A percentile compares a stretch with the other conserved stretches of the same genome.
Evolutionary conservation across 2,888 invertebrate genomes (phyloP).

Genomic region (Hecatera dysodea): DNA sequence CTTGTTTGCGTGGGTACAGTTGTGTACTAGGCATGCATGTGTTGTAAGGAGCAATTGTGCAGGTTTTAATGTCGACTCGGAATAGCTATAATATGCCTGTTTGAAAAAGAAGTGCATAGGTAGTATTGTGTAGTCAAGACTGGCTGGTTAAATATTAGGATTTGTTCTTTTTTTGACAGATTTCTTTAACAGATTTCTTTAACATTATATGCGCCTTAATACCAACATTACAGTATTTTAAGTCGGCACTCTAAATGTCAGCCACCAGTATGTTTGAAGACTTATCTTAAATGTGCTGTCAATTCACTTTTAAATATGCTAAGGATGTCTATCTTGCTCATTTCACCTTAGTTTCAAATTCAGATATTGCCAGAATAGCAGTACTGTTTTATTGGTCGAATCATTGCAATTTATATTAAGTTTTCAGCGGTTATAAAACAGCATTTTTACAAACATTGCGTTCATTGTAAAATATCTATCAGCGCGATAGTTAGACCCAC

Average conservation of each 20-base stretch:
- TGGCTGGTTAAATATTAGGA: background rate
- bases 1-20: conserved; percentile 68
- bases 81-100: background rate
- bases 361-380: background rate
- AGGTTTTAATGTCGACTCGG: conserved; percentile 18
- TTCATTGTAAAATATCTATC: conserved; percentile 30
- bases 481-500: conserved; percentile 19
- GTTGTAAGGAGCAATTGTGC: conserved; percentile 6
- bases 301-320: background rate
- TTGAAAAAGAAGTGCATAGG: conserved; percentile 1
- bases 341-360: background rate
- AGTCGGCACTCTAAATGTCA: no score
- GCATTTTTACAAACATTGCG: conserved; percentile 10
- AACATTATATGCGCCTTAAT: no score
- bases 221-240: no score
- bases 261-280: no score
- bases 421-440: background rate
- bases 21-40: no score
- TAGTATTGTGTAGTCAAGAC: background rate
- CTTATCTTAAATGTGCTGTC: no score
- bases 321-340: background rate
- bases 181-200: no score
- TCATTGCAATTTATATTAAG: background rate
- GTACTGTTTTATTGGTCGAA: background rate
- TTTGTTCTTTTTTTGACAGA: background rate